phyloP scores from a whole-genome alignment of 2,888 invertebrate species.

The Pardosa pseudoannulata region DNA sequence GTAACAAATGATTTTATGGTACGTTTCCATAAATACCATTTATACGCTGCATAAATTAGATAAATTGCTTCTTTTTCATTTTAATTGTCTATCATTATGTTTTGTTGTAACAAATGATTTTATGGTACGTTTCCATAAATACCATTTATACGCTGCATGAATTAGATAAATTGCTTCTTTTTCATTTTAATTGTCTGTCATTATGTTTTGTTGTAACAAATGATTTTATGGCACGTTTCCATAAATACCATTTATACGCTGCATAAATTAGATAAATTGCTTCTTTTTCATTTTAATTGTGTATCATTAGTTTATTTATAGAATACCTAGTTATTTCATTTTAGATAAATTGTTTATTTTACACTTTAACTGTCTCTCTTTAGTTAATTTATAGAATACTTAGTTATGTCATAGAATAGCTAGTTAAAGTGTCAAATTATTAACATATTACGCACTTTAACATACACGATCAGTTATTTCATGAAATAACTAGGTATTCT shows the following conservation, averaged over 20 bases:
- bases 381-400: no score
- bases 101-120: no score
- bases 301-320: constrained; percentile 41
- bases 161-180: constrained; percentile 61
- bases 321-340: no score
- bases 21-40: constrained; percentile 57
- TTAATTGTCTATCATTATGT: constrained; percentile 48
- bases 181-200: constrained; percentile 57
- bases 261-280: constrained; percentile 63
- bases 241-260: constrained; percentile 62
- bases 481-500: no score
- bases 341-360: no score
- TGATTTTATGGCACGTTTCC: no score
- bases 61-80: constrained; percentile 56
- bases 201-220: constrained; percentile 14
- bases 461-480: no score
- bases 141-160: constrained; percentile 63
- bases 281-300: constrained; percentile 59
- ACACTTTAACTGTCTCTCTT: no score
- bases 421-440: no score
- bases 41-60: constrained; percentile 60
- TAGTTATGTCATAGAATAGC: no score
- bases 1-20: constrained; percentile 61
- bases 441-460: no score
- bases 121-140: constrained; percentile 23